Base-by-base conservation (phyloP, 2,113 vertebrate species). In the Bothrops jararaca region DNA sequence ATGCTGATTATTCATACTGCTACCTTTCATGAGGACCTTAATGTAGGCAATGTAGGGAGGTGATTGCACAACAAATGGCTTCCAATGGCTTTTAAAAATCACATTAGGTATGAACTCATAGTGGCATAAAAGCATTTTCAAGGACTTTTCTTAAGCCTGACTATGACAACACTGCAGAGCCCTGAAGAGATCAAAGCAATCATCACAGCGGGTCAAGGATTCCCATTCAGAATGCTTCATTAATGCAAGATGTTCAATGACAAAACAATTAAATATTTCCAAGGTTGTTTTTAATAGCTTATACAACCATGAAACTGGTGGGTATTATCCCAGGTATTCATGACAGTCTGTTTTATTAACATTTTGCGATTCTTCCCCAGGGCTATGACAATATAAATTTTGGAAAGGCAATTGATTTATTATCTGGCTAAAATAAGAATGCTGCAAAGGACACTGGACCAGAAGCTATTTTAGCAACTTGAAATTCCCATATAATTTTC, bases 191-290 rank as follows among this genome's bases (percentile, higher is more conserved):
- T 54, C n/a, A 45, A 88, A 74, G n/a, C n/a, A 74, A 74, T 92
- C 86, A 88, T 54, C 86, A 80, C 91, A 92, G 87, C 26, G 1
- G 60, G 64, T 92, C 60, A 89, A 85, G 42, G 88, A 89, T 89
- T 89, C 48, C 69, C 54, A 53, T 50, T 85, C 87, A 58, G 87
- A 58, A 24, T 8, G 11, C 18, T 92, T 56, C 8, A 48, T 89
- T 80, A 54, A 89, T 88, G n/a, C 20, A 69, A 88, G 52, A 69
- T 53, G 22, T 12, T 34, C 48, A 24, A 20, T 53, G 11, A 29
- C 64, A 92, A 89, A 50, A 53, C 87, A 92, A 57, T n/a, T 85
- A 57, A 80, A 89, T 58, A 50, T 88, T 53, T 58, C 58, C 88
- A 50, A 50, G 69, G 26, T 57, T 57, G 56, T 74, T 39, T 80